Base-by-base conservation (phyloP, 2,888 invertebrate genomes). In the Brachyptera putata region DNA sequence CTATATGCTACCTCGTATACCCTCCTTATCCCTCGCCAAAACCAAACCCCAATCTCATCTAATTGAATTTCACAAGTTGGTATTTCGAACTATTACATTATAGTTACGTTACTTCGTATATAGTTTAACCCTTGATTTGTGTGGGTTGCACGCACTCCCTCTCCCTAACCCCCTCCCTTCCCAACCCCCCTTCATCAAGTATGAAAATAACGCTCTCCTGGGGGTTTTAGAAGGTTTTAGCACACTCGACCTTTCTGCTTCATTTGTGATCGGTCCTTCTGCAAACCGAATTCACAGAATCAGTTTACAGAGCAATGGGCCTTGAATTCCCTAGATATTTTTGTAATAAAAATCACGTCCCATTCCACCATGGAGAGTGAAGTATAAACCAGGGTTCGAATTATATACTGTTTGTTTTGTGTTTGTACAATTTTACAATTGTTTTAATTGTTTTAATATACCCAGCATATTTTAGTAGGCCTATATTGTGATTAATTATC, bases 31-130 rank as follows among this genome's bases (percentile, higher is more conserved):
- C 50, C 26, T 26, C 30, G 26, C 30, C 50, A 30, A 43, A 16
- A 48, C 48, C 48, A 16, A 14, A 43, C 9, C 43, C 21, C 4
- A 18, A 18, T 21, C 43, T 3, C 43, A 43, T 43, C 30, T 61
- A 58, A 61, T 58, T 61, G 57, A 58, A 61, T 58, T 61, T 61
- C 55, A 58, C 61, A 61, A 55, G 11, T 43, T 21, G 2, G 18
- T 43, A 43, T 43, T 43, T 14, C 16, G 43, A 43, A 43, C 43
- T 43, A 43, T 43, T 43, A n/a, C n/a, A n/a, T n/a, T n/a, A n/a
- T n/a, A n/a, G n/a, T n/a, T n/a, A 43, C 18, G 18, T 43, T 43
- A 43, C 30, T 30, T 30, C 30, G 11, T 30, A 43, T 43, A 43
- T 13, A 43, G 43, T 43, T 43, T 43, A 43, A 43, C 43, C 43